Evolutionary conservation across 2,797 vertebrate species (phyloP).

Genomic region (Melanotaenia pygmaea): DNA sequence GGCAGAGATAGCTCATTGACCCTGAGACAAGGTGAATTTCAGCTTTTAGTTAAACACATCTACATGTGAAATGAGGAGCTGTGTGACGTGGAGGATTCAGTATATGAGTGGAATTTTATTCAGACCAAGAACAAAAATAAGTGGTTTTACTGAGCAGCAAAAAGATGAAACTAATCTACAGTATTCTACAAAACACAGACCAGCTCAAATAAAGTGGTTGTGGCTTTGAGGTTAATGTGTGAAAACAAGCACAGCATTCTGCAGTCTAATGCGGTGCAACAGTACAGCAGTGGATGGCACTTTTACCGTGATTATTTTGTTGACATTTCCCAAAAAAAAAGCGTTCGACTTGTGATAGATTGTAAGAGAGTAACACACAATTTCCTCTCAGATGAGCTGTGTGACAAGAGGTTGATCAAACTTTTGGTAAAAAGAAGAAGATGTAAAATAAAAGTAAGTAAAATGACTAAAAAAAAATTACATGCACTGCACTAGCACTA

Average conservation of each 20-base stretch:
- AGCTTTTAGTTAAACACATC: slow-evolving; percentile 9
- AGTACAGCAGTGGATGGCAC: too few relatives aligned
- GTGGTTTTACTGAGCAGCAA: background rate
- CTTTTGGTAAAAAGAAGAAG: too few relatives aligned
- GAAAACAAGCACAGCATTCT: background rate
- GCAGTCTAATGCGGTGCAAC: too few relatives aligned
- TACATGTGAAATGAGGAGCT: background rate
- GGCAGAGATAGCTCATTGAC: slow-evolving; percentile 83
- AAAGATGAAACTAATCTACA: background rate
- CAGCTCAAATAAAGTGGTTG: background rate
- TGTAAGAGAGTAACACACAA: too few relatives aligned
- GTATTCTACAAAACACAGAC: background rate
- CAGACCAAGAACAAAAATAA: background rate
- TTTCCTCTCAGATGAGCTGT: too few relatives aligned
- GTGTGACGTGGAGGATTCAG: background rate
- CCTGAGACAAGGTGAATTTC: slow-evolving; percentile 67
- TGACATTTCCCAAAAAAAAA: too few relatives aligned
- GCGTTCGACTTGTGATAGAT: too few relatives aligned
- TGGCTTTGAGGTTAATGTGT: background rate
- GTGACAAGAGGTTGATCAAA: too few relatives aligned
- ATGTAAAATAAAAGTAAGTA: too few relatives aligned
- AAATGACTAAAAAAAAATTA: too few relatives aligned
- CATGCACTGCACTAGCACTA: too few relatives aligned
- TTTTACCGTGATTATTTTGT: too few relatives aligned
- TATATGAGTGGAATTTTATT: background rate